These are phyloP conservation scores for Molorchus minor DNA, from an alignment of 2,888 invertebrate genomes.

Conservation along the genomic window DNA sequence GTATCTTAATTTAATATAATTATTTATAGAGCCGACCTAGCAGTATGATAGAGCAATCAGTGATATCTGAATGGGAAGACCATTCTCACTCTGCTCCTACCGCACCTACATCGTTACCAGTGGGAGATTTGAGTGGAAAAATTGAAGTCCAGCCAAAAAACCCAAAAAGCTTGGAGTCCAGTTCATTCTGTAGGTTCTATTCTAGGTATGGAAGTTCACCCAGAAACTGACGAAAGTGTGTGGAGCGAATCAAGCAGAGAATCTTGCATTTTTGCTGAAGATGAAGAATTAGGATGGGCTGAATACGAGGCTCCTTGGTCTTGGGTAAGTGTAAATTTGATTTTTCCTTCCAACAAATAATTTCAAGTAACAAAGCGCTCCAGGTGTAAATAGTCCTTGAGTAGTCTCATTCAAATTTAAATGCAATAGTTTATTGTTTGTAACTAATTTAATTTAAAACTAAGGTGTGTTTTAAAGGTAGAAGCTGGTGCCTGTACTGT, in stretches of 20 bases:
- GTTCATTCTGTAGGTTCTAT: constrained; percentile 88
- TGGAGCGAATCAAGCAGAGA: constrained; percentile 76
- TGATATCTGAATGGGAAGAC: constrained; percentile 74
- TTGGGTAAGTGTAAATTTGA: constrained; percentile 67
- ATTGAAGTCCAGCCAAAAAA: constrained; percentile 77
- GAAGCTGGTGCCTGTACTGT: constrained; percentile 76
- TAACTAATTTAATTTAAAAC: not conserved
- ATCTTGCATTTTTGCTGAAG: constrained; percentile 83
- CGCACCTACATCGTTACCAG: constrained; percentile 71
- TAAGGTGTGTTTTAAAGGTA: constrained; percentile 35
- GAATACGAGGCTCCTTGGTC: constrained; percentile 85
- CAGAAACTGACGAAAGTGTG: constrained; percentile 83
- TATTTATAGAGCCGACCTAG: constrained; percentile 62
- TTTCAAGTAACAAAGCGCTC: too few species aligned
- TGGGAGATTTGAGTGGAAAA: constrained; percentile 69
- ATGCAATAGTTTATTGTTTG: too few species aligned
- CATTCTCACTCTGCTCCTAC: constrained; percentile 79
- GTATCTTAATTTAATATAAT: too few species aligned
- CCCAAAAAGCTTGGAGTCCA: constrained; percentile 87
- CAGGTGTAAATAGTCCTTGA: too few species aligned
- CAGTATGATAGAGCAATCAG: constrained; percentile 67
- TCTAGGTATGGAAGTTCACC: constrained; percentile 85
- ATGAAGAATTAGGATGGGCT: constrained; percentile 81
- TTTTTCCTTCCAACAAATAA: too few species aligned
- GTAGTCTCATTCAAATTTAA: too few species aligned